Evolutionary conservation across 2,113 vertebrate species (phyloP), one percentile per base, ranked within the genome.

Genomic region (Tetraodon nigroviridis): DNA sequence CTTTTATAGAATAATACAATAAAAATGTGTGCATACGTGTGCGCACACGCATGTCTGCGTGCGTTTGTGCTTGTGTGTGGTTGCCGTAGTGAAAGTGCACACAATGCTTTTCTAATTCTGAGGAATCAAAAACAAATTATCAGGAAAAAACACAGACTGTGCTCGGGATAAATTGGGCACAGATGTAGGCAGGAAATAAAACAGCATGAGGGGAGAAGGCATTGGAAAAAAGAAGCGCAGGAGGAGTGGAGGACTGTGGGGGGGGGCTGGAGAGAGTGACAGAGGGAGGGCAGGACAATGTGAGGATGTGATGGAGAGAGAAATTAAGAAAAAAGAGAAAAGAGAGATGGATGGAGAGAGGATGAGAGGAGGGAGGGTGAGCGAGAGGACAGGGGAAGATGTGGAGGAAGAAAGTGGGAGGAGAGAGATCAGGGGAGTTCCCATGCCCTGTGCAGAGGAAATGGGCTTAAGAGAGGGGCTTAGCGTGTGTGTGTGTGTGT

Each of bases 1-100:
- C 92, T 93, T 95, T 95, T 97, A 98, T 96, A 95, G 93, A 98
- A 97, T 96, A 95, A 97, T 92, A 94, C 91, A 93, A 92, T 94
- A 96, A 97, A 95, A 87, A 95, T 91, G 89, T 88, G 92, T 91
- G 92, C 84, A 89, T 90, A 79, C 75, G 70, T 87, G 84, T 83
- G 85, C 84, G 75, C 73, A 64, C 68, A 71, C 64, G 67, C 10
- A 16, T 68, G 77, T 70, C 71, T 75, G 37, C 67, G 78, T 71
- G 82, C 50, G 50, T 70, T 61, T 8, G 18, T 66, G 79, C 70
- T 75, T 75, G 48, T 67, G 77, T 69, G 80, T 47, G 68, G 58
- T 70, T 1, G 40, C 51, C 57, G 72, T 19, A 67, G 79, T 67
- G 79, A 78, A 81, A 87, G 88, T 75, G 91, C 90, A 89, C 89